Base-by-base conservation (phyloP, 2,888 invertebrate genomes). In the Lycia hirtaria region DNA sequence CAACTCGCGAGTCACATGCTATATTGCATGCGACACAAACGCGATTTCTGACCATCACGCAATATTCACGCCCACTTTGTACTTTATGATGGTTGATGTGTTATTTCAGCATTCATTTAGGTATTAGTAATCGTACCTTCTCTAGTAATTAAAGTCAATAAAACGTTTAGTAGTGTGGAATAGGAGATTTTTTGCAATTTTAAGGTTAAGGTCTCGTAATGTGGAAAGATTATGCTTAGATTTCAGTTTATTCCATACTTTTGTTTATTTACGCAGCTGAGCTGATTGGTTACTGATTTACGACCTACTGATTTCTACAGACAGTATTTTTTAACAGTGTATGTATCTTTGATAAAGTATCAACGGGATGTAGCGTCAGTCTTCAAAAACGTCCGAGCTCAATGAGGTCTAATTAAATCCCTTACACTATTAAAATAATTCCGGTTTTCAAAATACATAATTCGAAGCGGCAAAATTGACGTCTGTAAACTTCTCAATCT, bases 21-120 rank as follows among this genome's bases (percentile, higher is more conserved):
- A 64, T 52, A 67, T 69, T 65, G 69, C 73, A 72, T 70, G 69
- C 59, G 65, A 60, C 64, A 64, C 58, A 30, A 45, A 47, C 47
- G 22, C 57, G 57, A 58, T 60, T 62, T 56, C 62, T 56, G 55
- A 63, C 52, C 50, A 56, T 44, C 68, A 68, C 65, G 68, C 65
- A 55, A 61, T 28, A 10, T 22, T 38, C 41, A 52, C 52, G 43
- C 57, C 52, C 48, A 52, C 57, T 48, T 35, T 32, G 51, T 43
- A 47, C 47, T 56, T 52, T 57, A 57, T 43, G 50, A 17, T 33
- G 28, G 30, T 33, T 33, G 38, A 6, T 44, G 37, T 43, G 35
- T 20, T 37, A 20, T 47, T 56, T 56, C 52, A 41, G 53, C 53
- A 52, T 19, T 37, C 26, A 48, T 48, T 48, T 49, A 33, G 48